Evolutionary conservation across 2,113 vertebrate species (phyloP).

Genomic region (Anguilla japonica): DNA sequence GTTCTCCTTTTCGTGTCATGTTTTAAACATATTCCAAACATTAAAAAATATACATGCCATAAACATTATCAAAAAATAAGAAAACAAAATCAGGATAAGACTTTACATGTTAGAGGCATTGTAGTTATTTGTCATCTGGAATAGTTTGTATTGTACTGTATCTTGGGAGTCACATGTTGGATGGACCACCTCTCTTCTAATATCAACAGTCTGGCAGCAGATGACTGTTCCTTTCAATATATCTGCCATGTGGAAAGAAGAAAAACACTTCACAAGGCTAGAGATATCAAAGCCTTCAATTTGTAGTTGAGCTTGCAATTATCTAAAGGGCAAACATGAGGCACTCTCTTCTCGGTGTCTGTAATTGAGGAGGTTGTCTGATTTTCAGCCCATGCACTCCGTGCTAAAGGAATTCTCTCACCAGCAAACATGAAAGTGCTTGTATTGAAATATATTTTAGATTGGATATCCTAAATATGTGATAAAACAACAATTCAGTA

Average conservation of each 20-base stretch:
- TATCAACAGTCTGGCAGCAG: not conserved
- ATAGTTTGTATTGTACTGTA: not conserved
- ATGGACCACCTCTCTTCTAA: not conserved
- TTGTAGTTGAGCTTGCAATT: slow-evolving; percentile 22
- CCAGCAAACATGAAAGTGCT: not conserved
- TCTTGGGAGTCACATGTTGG: not conserved
- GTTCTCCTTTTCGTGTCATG: too few relatives aligned
- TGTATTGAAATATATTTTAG: not conserved
- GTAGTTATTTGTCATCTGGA: not conserved
- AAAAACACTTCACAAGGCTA: slow-evolving; percentile 13
- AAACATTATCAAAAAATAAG: too few relatives aligned
- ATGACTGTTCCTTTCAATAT: not conserved
- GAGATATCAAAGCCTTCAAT: slow-evolving; percentile 22
- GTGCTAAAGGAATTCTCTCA: not conserved
- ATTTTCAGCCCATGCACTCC: not conserved
- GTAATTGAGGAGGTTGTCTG: slow-evolving; percentile 10
- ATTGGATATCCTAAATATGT: not conserved
- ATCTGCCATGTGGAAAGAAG: slow-evolving; percentile 5
- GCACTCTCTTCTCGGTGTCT: not conserved
- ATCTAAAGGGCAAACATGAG: slow-evolving; percentile 13
- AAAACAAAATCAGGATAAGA: too few relatives aligned
- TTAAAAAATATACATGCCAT: too few relatives aligned
- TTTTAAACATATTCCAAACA: too few relatives aligned
- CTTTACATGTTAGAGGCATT: too few relatives aligned
- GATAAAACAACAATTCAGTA: not conserved